Evolutionary conservation across 2,888 invertebrate genomes (phyloP), one percentile per base, ranked within the genome.

Genomic region (Synanthedon andrenaeformis): DNA sequence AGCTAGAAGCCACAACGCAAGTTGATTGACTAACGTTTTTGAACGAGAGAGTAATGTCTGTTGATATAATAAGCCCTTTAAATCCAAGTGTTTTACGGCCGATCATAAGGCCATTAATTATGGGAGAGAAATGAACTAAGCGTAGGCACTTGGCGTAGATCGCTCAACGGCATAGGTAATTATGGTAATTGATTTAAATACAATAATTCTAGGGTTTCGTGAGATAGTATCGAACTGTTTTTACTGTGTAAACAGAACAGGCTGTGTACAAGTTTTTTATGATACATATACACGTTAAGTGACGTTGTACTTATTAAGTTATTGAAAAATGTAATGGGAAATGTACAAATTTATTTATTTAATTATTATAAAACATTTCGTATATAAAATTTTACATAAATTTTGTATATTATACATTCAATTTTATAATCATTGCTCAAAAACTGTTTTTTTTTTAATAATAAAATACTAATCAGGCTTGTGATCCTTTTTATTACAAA

Each of bases 111-210:
- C 77, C 76, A 82, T 85, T 85, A 81, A 85, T 86, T 84, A 82
- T 66, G 67, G 64, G 64, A 63, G 70, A 69, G 63, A 67, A 70
- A 63, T 67, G 63, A 84, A 82, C 80, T 76, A 82, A 84, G 59
- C 62, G 63, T 61, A 57, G 53, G 61, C 63, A 66, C 65, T 63
- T 58, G 59, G 61, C 60, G 51, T 50, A 56, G 56, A 63, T 61
- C 64, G 64, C 65, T 69, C 69, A 10, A 35, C 35, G 66, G 73
- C 72, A 76, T 78, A 76, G 72, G 76, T 81, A 82, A 84, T 84
- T 79, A 81, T 66, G 73, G 78, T 84, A 84, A 86, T 86, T 83
- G 85, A 83, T 81, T 83, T 82, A 79, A 84, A 83, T 82, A 75
- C 76, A 76, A 78, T 82, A 83, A 83, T 81, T 67, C 71, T 69